phyloP scores from a whole-genome alignment of 2,888 invertebrate genomes.

The Chaetoderma sp. region DNA sequence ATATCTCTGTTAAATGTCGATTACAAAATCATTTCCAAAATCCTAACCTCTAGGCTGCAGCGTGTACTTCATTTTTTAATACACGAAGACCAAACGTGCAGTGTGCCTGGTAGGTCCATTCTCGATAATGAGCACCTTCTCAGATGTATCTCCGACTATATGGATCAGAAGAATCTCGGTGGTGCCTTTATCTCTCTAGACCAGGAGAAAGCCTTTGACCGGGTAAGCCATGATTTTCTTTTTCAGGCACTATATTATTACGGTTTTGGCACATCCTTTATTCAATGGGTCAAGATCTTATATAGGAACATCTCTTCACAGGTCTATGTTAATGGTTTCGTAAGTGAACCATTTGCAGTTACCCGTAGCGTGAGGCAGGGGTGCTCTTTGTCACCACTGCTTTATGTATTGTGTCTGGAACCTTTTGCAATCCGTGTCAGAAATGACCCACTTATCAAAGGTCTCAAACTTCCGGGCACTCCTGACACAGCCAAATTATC shows the following conservation, averaged over 20 bases:
- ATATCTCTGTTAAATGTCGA: conserved; percentile 41
- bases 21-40: conserved; percentile 40
- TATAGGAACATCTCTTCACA: conserved; percentile 19
- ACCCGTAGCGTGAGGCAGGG: background rate
- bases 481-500: conserved; percentile 10
- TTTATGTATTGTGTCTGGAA: background rate
- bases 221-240: conserved; percentile 39
- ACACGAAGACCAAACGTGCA: conserved; percentile 38
- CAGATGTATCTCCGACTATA: conserved; percentile 36
- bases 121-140: conserved; percentile 39
- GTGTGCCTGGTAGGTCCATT: conserved; percentile 38
- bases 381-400: background rate
- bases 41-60: conserved; percentile 30
- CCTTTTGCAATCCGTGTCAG: background rate
- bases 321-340: conserved; percentile 3
- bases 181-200: conserved; percentile 38
- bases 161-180: conserved; percentile 31
- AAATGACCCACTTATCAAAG: conserved; percentile 5
- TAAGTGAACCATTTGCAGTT: background rate
- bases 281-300: conserved; percentile 38
- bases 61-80: conserved; percentile 31
- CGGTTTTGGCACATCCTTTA: conserved; percentile 36
- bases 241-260: conserved; percentile 32
- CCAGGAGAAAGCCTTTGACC: conserved; percentile 45
- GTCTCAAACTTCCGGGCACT: conserved; percentile 22